phyloP scores from a whole-genome alignment of 2,888 invertebrate genomes.

The Drosophila prolongata region DNA sequence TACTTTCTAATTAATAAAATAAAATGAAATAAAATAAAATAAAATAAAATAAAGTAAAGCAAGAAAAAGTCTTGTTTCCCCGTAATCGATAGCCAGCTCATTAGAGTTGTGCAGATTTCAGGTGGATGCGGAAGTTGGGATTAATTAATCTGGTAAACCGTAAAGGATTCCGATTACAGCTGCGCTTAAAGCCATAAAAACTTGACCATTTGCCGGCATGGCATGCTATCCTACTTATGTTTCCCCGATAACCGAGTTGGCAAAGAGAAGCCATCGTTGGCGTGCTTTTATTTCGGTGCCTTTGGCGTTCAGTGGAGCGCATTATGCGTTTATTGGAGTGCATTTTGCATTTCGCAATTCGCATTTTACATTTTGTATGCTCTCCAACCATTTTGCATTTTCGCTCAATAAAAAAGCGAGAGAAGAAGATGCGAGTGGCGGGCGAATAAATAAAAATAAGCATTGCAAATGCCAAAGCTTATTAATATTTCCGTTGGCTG shows the following conservation, averaged over 20 bases:
- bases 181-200: slow-evolving; percentile 27
- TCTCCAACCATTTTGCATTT: slow-evolving; percentile 45
- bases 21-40: slow-evolving; percentile 54
- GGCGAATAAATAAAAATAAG: slow-evolving; percentile 61
- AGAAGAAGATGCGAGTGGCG: slow-evolving; percentile 19
- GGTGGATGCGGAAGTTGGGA: not conserved
- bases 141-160: slow-evolving; percentile 35
- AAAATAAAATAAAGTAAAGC: slow-evolving; percentile 58
- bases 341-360: slow-evolving; percentile 50
- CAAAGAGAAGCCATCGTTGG: slow-evolving; percentile 19
- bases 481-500: slow-evolving; percentile 76
- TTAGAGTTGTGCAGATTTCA: slow-evolving; percentile 4
- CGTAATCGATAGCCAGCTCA: slow-evolving; percentile 61
- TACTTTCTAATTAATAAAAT: slow-evolving; percentile 68
- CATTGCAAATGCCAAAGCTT: slow-evolving; percentile 75
- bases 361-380: slow-evolving; percentile 39
- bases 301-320: slow-evolving; percentile 66
- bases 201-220: slow-evolving; percentile 22
- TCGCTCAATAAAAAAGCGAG: slow-evolving; percentile 44
- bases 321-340: slow-evolving; percentile 70
- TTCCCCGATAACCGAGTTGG: slow-evolving; percentile 10
- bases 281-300: slow-evolving; percentile 47
- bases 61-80: slow-evolving; percentile 42
- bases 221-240: slow-evolving; percentile 14
- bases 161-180: slow-evolving; percentile 13